Base-by-base conservation (phyloP, 2,113 vertebrate genomes). In the Bos indicus region DNA sequence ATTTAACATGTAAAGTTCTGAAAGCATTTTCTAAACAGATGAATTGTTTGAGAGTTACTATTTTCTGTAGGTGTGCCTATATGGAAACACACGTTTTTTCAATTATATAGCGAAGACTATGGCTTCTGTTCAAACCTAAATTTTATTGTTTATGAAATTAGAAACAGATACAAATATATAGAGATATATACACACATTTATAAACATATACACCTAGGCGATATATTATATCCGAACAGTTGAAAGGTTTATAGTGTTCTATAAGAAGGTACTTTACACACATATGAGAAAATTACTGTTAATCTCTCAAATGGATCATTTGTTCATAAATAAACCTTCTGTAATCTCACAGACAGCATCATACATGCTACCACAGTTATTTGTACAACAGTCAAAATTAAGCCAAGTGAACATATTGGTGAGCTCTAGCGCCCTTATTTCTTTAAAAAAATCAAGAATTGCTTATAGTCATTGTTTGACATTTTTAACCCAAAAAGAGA, bases 131-230 rank as follows among this genome's bases (percentile, higher is more conserved):
- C 96, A 97, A 93, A 91, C 64, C 90, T 94, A 94, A 71, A 90
- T 98, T 98, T 98, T 98, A 98, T 96, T 98, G 97, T 98, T 98
- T 98, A 98, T 90, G 98, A 98, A 98, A 99, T 97, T 92, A 98
- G 87, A 98, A 98, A 98, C 97, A 98, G 98, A 98, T 21, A 98
- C 52, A 88, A 67, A 97, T 85, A 94, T 36, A 74, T 30, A 86
- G 17, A 93, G 16, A 95, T 78, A 94, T 92, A 95, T 56, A 97
- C 2, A 93, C 2, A 97, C 17, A 88, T 43, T 96, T 56, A 95
- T 60, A 97, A 57, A 94, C 5, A 98, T 33, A 94, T 52, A 97
- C 19, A 95, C 71, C 54, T 81, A 82, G 46, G 67, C 33, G 19
- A 28, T 90, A 81, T 60, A 78, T 95, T 94, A 93, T 46, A 88